Base-by-base conservation (phyloP, 2,113 vertebrate genomes). In the Thunnus maccoyii region DNA sequence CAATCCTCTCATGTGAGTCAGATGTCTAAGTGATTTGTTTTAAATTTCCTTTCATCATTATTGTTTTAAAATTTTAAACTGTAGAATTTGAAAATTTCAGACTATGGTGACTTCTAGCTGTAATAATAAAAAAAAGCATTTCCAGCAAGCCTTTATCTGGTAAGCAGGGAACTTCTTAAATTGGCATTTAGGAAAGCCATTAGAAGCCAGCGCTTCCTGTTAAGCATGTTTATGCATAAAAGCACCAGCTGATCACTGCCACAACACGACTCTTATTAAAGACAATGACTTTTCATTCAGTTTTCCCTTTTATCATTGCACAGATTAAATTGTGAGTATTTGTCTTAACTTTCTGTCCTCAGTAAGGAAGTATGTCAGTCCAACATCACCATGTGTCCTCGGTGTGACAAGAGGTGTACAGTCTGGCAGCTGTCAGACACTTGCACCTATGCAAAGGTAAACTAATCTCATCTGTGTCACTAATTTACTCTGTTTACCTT, bases 311-410 rank as follows among this genome's bases (percentile, higher is more conserved):
- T 62, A 1, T 70, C 3, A 41, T 9, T 41, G 36, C 36, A 41
- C 36, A 41, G 7, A 41, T 41, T 41, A 41, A 7, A 41, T 41
- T 41, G 7, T 41, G 32, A 36, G 8, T 41, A 41, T 9, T 41
- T 7, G 7, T 9, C 9, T 41, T 81, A 1, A 84, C 47, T 86
- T 16, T 81, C 27, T 80, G 12, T 78, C 48, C 41, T 17, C 76
- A 99, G 98, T 92, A 95, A 94, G 76, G 98, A 99, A 92, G 96
- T 99, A 81, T 99, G 98, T 4, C 69, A 95, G 0, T 97, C 97
- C 76, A 78, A 73, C 3, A 94, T 94, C 72, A 76, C 94, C 69
- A 96, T 99, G 97, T 99, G 98, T 83, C 98, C 98, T 0, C 95
- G 95, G 32, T 97, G 97, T 0, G 97, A 99, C 83, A 93, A 95